Base-by-base conservation (phyloP, 2,797 vertebrate genomes). In the Diplodus sargus region DNA sequence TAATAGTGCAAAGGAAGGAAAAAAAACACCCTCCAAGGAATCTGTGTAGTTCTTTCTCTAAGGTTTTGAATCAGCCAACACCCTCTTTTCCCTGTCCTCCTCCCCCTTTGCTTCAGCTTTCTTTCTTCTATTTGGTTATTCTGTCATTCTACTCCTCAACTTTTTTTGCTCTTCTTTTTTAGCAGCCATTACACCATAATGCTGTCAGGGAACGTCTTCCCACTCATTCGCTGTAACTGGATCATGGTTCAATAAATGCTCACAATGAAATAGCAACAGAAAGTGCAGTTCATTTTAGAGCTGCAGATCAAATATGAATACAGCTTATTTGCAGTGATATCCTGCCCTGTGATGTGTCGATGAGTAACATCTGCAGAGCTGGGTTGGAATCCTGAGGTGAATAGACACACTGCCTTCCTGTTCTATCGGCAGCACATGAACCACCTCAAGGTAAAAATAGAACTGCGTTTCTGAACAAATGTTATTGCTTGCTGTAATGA, bases 401-500 rank as follows among this genome's bases (percentile, higher is more conserved):
- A 70, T 70, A 45, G 60, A 61, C 57, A 45, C 73, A 15, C 59
- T 85, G 85, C 80, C 82, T 85, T 76, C 10, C 66, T 23, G 23
- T 30, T 67, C 77, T 75, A 58, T 71, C 70, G 51, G 68, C 63
- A 76, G 75, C 67, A 70, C 64, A 78, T 60, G 34, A 89, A 92
- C 78, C 87, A 91, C 91, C 87, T 87, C 72, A 87, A 95, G 92
- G 92, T 93, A 92, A 90, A 91, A 87, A 86, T 53, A 61, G 75
- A 88, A 90, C 86, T 86, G 89, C 84, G 90, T 94, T 95, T 95
- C 88, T 91, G 91, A 95, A 94, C 94, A 95, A 94, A 94, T 94
- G 93, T 95, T 95, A 95, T 94, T 94, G 94, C 94, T 92, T 83
- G 88, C 91, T 87, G 85, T 95, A 95, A 95, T 95, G 94, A 96